phyloP scores from a whole-genome alignment of 2,113 vertebrate species.

The Mormoops blainvillei region DNA sequence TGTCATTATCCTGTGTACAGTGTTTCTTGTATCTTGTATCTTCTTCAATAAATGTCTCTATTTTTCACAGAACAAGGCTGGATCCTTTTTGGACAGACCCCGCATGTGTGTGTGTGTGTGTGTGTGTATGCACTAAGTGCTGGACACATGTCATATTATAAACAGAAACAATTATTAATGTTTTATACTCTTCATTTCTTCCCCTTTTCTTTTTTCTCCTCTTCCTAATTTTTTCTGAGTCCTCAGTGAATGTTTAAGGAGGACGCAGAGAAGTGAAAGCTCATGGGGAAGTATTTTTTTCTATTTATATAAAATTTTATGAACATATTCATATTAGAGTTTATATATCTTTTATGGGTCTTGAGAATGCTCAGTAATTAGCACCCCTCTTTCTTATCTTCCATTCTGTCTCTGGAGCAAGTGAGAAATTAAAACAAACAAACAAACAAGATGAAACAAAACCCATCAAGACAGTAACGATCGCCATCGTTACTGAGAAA shows the following conservation, averaged over 20 bases:
- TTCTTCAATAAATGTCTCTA: no score
- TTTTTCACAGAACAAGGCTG: no score
- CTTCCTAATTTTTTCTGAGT: background rate
- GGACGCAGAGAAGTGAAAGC: background rate
- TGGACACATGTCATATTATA: background rate
- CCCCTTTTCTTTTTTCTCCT: background rate
- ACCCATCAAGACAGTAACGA: background rate
- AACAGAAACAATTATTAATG: background rate
- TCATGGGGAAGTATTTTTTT: background rate
- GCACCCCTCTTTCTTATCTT: background rate
- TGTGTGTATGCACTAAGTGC: background rate
- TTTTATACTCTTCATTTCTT: background rate
- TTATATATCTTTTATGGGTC: background rate
- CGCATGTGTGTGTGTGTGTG: no score
- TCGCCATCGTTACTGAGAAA: background rate
- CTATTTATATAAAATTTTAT: background rate
- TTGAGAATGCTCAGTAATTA: background rate
- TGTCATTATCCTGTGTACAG: no score
- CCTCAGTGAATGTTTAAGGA: background rate
- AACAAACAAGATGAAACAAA: background rate
- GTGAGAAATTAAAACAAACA: background rate
- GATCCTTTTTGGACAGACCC: no score
- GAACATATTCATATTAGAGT: background rate
- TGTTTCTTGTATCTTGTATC: no score
- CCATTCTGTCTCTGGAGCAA: background rate